Percentiles rank a stretch among this genome's conserved stretches.
Evolutionary conservation across 2,797 vertebrate genomes (phyloP).

Genomic region (Gymnothorax javanicus): DNA sequence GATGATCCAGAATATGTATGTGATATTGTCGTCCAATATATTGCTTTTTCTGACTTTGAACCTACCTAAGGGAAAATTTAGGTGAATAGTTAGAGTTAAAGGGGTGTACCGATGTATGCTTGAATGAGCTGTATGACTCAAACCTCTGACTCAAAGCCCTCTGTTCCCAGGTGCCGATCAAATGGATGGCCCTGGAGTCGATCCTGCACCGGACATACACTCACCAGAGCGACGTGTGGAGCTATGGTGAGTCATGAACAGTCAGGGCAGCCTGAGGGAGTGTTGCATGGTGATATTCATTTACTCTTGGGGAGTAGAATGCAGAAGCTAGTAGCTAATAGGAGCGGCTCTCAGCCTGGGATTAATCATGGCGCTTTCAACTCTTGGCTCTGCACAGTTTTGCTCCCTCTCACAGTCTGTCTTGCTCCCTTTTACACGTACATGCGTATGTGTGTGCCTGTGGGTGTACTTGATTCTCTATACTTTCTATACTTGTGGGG

Average conservation of each 20-base stretch:
- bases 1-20: too few species aligned
- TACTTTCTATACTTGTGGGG: too few species aligned
- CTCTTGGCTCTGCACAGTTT: not conserved
- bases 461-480: not conserved
- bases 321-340: not conserved
- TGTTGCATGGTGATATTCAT: not conserved
- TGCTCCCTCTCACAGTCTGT: not conserved
- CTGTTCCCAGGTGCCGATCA: conserved; percentile 88
- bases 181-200: conserved; percentile 99
- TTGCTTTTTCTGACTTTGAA: too few species aligned
- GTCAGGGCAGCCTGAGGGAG: not conserved
- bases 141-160: not conserved
- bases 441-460: not conserved
- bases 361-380: not conserved
- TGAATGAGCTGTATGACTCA: not conserved
- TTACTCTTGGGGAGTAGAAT: not conserved
- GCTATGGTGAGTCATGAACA: conserved; percentile 83
- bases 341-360: not conserved
- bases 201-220: conserved; percentile 96
- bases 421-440: not conserved
- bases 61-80: too few species aligned
- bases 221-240: conserved; percentile 99
- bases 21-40: too few species aligned
- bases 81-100: too few species aligned
- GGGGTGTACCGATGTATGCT: not conserved